A percentile compares a stretch with the other conserved stretches of the same genome.
phyloP scores from a whole-genome alignment of 2,797 vertebrate genomes.

The Scyliorhinus canicula region DNA sequence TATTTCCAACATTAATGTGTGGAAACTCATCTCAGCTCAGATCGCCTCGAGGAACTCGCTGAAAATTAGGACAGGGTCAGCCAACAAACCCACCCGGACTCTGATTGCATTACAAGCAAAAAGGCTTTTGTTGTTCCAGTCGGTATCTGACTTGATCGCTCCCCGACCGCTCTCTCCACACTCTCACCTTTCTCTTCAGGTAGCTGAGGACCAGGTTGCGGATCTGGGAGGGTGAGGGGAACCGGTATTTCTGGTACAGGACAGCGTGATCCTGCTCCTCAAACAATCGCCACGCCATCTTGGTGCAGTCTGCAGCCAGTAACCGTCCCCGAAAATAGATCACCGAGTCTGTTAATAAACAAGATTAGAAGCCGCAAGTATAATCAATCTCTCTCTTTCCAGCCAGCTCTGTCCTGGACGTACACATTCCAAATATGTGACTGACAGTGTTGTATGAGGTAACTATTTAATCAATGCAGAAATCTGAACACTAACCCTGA shows the following conservation, averaged over 20 bases:
- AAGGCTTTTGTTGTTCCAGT: not conserved
- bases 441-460: not conserved
- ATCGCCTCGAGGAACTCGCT: not conserved
- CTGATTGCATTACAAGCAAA: not conserved
- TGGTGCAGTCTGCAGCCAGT: not conserved
- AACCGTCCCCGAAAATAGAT: not conserved
- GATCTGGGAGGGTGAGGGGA: not conserved
- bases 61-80: not conserved
- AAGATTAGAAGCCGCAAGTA: not conserved
- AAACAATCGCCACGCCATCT: not conserved
- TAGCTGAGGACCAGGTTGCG: not conserved
- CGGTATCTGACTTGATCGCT: no score
- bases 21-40: not conserved
- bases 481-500: not conserved
- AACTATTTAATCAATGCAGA: not conserved
- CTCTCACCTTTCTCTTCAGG: slow-evolving; percentile 12
- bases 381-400: not conserved
- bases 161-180: not conserved
- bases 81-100: not conserved
- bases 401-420: not conserved
- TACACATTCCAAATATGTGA: not conserved
- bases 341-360: not conserved
- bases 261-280: not conserved
- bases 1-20: not conserved
- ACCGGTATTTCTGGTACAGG: not conserved